Percentiles rank a stretch among this genome's conserved stretches.
Conservation (phyloP, 2,113 vertebrate genomes). For the Cavia porcellus region DNA sequence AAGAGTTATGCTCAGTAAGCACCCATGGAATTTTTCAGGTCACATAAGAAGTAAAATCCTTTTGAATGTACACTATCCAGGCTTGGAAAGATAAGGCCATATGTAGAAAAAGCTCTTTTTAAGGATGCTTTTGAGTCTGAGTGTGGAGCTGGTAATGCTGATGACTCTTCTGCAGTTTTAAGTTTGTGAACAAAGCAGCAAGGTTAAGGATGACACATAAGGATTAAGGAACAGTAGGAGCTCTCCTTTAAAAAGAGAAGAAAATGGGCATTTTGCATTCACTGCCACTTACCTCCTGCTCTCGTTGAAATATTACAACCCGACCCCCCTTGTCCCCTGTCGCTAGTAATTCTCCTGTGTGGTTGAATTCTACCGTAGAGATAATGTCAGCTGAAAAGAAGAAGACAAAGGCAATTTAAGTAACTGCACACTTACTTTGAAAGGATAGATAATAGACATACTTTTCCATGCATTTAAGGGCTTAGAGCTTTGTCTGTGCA, state of each 20-base stretch:
- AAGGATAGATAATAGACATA: conserved; percentile 73
- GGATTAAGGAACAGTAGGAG: conserved; percentile 87
- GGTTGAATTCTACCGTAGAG: conserved; percentile 99
- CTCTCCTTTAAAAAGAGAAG: conserved; percentile 82
- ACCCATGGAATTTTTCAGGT: conserved; percentile 12
- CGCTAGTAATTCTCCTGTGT: conserved; percentile 98
- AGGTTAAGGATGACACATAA: conserved; percentile 75
- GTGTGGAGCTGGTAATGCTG: conserved; percentile 65
- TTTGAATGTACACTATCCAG: neutral
- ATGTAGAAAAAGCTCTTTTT: neutral
- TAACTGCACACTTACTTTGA: conserved; percentile 80
- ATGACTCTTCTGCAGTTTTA: conserved; percentile 73
- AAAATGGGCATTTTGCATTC: conserved; percentile 85
- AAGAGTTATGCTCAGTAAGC: neutral
- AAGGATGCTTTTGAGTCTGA: conserved; percentile 46
- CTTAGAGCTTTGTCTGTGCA: conserved; percentile 50
- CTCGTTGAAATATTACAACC: conserved; percentile 99
- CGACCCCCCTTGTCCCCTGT: conserved; percentile 99
- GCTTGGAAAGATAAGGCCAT: neutral
- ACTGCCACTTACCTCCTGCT: conserved; percentile 96
- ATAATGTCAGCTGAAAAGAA: conserved; percentile 98
- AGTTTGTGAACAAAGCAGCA: conserved; percentile 76
- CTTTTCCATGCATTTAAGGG: conserved; percentile 75
- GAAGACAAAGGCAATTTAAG: conserved; percentile 89
- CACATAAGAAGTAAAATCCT: neutral